These are phyloP conservation scores for Epistrophe eligans DNA, from an alignment of 2,888 invertebrate genomes.

Conservation along the genomic window DNA sequence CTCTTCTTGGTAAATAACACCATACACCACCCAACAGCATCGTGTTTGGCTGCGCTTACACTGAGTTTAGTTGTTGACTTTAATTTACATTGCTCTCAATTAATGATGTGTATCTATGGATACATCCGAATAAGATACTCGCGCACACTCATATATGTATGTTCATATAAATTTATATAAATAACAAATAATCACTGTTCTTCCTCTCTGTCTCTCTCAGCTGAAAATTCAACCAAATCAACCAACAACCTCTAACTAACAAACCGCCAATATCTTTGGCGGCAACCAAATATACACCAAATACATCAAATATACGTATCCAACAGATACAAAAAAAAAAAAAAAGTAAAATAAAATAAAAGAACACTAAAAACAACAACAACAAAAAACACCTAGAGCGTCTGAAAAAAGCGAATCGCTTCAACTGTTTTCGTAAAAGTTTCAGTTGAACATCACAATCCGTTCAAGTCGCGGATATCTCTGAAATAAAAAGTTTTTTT, in stretches of 20 bases:
- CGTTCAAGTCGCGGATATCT: conserved; percentile 85
- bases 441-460: conserved; percentile 85
- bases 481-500: conserved; percentile 82
- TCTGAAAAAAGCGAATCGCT: conserved; percentile 82
- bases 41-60: conserved; percentile 50
- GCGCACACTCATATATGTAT: conserved; percentile 39
- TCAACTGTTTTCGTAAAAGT: conserved; percentile 81
- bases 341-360: conserved; percentile 42
- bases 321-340: conserved; percentile 73
- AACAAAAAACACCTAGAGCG: conserved; percentile 70
- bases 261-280: conserved; percentile 76
- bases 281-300: conserved; percentile 75
- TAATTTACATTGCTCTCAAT: conserved; percentile 41
- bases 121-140: conserved; percentile 59
- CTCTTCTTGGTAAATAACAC: conserved; percentile 60
- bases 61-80: conserved; percentile 37
- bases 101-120: conserved; percentile 24
- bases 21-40: neutral
- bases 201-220: conserved; percentile 69
- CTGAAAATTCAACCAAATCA: conserved; percentile 48
- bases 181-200: conserved; percentile 41
- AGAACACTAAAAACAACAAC: conserved; percentile 43
- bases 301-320: conserved; percentile 73
- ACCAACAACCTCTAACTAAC: conserved; percentile 57
- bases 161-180: conserved; percentile 23